Percentiles rank a stretch among this genome's conserved stretches.
Conservation (phyloP, 2,113 vertebrate species). For the Daubentonia madagascariensis region DNA sequence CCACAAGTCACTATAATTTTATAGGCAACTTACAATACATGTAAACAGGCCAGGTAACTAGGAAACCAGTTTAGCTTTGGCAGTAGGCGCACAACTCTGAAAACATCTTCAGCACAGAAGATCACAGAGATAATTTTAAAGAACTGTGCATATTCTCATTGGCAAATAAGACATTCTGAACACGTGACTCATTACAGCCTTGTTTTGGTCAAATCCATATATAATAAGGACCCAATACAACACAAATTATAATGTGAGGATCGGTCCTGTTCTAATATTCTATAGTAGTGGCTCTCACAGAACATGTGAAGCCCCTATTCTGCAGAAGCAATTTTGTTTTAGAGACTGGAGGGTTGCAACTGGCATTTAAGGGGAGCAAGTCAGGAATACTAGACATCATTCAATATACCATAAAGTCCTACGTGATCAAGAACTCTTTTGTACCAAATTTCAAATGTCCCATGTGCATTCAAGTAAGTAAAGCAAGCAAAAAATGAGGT, state of each 20-base stretch:
- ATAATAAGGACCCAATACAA: background rate
- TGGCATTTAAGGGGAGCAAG: background rate
- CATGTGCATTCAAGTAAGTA: background rate
- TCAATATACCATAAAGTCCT: background rate
- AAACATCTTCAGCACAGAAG: background rate
- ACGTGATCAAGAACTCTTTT: background rate
- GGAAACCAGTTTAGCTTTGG: conserved; percentile 17
- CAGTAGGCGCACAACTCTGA: background rate
- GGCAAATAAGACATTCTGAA: background rate
- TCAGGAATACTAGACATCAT: background rate
- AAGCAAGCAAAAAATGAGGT: background rate
- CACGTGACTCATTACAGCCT: background rate
- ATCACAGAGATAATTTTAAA: background rate
- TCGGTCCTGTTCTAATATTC: background rate
- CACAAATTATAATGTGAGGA: background rate
- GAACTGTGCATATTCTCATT: background rate
- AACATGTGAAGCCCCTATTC: background rate
- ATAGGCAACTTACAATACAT: background rate
- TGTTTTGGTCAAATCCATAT: background rate
- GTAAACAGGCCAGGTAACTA: background rate
- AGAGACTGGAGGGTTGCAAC: background rate
- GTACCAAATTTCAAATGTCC: background rate
- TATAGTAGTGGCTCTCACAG: background rate
- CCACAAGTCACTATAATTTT: background rate
- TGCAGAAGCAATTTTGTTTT: background rate